Evolutionary conservation across 2,888 invertebrate species (phyloP).

Genomic region (Mesorhabditis sp.): DNA sequence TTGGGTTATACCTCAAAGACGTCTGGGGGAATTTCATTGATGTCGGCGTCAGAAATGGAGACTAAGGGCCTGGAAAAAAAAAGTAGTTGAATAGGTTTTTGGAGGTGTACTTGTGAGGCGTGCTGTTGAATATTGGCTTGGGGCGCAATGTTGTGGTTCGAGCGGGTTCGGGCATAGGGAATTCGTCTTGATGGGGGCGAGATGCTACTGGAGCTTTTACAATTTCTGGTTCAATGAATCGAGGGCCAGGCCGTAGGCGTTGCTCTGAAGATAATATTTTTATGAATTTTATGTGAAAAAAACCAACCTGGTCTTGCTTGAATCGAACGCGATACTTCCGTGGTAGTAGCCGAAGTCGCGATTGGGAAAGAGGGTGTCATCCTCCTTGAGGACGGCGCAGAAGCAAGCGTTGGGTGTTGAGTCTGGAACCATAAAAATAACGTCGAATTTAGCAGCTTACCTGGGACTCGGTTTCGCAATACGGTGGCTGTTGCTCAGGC

Average conservation of each 20-base stretch:
- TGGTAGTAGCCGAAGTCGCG: constrained; percentile 12
- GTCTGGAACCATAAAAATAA: neutral
- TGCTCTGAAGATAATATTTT: constrained; percentile 3
- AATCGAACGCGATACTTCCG: constrained; percentile 7
- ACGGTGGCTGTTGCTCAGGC: constrained; percentile 40
- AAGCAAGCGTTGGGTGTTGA: neutral
- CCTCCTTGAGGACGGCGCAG: neutral
- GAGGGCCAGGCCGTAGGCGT: constrained; percentile 20
- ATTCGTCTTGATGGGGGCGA: neutral
- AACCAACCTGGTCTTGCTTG: neutral
- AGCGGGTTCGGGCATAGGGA: neutral
- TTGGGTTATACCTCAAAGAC: constrained; percentile 35
- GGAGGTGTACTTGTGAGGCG: constrained; percentile 12
- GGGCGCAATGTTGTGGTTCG: constrained; percentile 8
- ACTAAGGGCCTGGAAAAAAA: constrained; percentile 37
- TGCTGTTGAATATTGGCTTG: constrained; percentile 17
- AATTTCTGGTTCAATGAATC: constrained; percentile 16
- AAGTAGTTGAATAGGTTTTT: no score
- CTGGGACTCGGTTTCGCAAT: constrained; percentile 39
- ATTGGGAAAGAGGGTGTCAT: constrained; percentile 5
- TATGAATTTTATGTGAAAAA: neutral
- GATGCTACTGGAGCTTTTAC: neutral
- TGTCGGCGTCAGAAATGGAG: constrained; percentile 45
- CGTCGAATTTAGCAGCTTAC: neutral
- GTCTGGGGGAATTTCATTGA: constrained; percentile 48